Evolutionary conservation across 2,888 invertebrate species (phyloP), one percentile per base, ranked within the genome.

Genomic region (Anarsia innoxiella): DNA sequence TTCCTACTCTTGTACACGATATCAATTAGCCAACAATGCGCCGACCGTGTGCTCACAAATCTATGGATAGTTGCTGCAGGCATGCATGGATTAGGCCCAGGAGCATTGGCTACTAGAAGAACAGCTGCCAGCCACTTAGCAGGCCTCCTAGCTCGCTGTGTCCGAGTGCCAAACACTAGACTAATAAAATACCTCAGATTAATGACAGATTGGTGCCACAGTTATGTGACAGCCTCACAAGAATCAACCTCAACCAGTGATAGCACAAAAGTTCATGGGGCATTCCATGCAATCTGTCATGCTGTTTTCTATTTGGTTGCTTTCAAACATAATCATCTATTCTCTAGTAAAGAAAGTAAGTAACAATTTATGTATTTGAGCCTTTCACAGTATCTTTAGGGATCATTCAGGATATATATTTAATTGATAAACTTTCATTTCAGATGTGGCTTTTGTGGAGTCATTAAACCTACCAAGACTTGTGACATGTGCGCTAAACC

Each of bases 231-330:
- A 1, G 87, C 88, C 0, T 66, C 78, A 0, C 90, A 91, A 45
- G 91, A 91, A 72, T 56, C 76, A 48, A 45, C 66, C 0, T 46
- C 73, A 0, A 46, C 66, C 0, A 57, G 55, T 12, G 76, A 85
- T 39, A 74, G 74, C 31, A 43, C 67, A 2, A 88, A 90, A 53
- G 88, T 91, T 0, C 97, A 99, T 64, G 88, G 90, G 2, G 92
- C 96, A 0, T 99, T 99, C 77, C 97, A 96, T 66, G 90, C 94
- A 1, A 89, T 96, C 2, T 97, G 97, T 53, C 97, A 99, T 71
- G 91, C 95, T 0, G 84, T 97, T 29, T 97, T 99, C 79, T 97
- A 98, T 72, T 86, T 97, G 10, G 91, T 99, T 42, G 93, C 94
- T 0, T 97, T 97, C 67, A 90, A 96, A 42, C 93, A 95, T 66